Evolutionary conservation across 2,888 invertebrate genomes (phyloP), one percentile per base, ranked within the genome.

Genomic region (Steinernema carpocapsae): DNA sequence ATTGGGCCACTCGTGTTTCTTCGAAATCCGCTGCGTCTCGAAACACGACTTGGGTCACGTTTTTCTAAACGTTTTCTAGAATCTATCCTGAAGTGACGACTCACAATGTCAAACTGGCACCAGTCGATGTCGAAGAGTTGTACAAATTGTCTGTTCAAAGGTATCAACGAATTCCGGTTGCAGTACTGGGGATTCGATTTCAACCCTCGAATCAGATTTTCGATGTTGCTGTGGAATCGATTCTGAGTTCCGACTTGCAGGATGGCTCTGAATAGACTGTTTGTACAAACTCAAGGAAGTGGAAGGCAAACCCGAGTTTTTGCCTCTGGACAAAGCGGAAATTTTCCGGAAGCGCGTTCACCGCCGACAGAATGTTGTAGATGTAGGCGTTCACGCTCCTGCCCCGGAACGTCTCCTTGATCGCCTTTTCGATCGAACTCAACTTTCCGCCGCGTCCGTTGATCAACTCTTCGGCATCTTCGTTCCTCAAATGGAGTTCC

Each of bases 341-440:
- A 17, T 29, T 71, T n/a, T 51, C 19, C 10, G 46, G 45, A 17
- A 43, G 43, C 19, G 73, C 71, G 29, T 48, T 51, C 22, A 77
- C 75, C 46, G 79, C 80, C 0, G 82, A 78, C 1, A 76, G 70
- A 43, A 86, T 78, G 46, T 79, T 79, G 70, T 78, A 83, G 48
- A 86, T 85, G 74, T 85, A 86, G 0, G 86, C 85, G 72, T 85
- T 83, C 45, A 87, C 84, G 59, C 76, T 76, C 75, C 77, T 79
- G 19, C 86, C 86, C 22, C 81, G 78, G 75, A 85, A 87, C 0
- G 81, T 82, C 59, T 80, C 78, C 14, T 79, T 78, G 24, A 83
- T 77, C 29, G 85, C 77, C 70, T 71, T 76, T 77, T 84, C 84
- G 10, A 84, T 74, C 48, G 76, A 76, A 37, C 52, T 77, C 42